These are phyloP conservation scores for Drosophila watanabei DNA, from an alignment of 1,140 invertebrate genomes.

Conservation along the genomic window DNA sequence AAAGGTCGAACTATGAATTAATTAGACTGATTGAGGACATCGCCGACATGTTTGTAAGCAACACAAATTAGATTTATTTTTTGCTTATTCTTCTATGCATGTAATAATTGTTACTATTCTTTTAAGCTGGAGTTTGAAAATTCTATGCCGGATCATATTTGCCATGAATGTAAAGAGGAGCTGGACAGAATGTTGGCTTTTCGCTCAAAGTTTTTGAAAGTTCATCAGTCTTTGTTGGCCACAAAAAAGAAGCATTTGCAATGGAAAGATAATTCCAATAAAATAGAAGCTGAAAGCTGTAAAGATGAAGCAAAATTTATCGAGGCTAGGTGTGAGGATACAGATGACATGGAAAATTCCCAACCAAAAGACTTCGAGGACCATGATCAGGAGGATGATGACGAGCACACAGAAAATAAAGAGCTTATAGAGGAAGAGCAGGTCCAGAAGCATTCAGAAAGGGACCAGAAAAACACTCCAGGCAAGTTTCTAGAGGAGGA, in stretches of 20 bases:
- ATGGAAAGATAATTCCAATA: background rate
- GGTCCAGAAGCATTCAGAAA: background rate
- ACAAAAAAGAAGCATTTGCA: conserved; percentile 38
- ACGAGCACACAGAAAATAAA: background rate
- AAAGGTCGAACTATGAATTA: conserved; percentile 39
- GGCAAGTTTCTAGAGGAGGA: background rate
- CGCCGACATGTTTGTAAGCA: conserved; percentile 61
- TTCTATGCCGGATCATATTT: conserved; percentile 48
- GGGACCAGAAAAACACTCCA: background rate
- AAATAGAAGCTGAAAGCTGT: background rate
- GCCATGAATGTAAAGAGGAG: conserved; percentile 39
- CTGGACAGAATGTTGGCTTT: conserved; percentile 42
- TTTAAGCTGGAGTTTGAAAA: conserved; percentile 51
- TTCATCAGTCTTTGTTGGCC: conserved; percentile 8
- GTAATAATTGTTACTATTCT: background rate
- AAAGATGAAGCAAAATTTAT: background rate
- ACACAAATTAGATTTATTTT: background rate
- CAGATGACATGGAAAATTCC: background rate
- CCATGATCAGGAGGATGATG: background rate
- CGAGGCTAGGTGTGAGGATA: background rate
- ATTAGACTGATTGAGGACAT: conserved; percentile 59
- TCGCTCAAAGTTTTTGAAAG: conserved; percentile 43
- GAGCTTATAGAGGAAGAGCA: too few species aligned
- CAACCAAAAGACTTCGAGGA: background rate
- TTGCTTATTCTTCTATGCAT: too few species aligned